Conservation (phyloP, 2,797 vertebrate genomes). For the Gymnothorax javanicus region DNA sequence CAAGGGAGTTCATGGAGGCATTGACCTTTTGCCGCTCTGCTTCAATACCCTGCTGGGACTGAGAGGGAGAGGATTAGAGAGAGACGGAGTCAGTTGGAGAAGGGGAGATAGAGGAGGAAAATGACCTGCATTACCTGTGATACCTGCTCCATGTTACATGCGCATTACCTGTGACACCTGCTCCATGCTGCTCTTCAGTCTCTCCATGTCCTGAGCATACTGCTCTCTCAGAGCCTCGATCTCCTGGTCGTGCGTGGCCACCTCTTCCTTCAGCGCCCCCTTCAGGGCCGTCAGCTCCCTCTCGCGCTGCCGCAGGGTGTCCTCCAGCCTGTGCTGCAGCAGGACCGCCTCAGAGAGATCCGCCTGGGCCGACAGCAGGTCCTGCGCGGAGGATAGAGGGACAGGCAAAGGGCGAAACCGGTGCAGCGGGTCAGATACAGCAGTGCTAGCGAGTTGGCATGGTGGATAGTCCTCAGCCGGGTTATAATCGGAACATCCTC, state of each 20-base stretch:
- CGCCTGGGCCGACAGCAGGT: constrained; percentile 76
- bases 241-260: constrained; percentile 85
- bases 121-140: not conserved
- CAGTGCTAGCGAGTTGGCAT: no score
- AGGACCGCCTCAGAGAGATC: constrained; percentile 78
- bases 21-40: constrained; percentile 85
- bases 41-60: constrained; percentile 87
- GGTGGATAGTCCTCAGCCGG: no score
- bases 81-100: not conserved
- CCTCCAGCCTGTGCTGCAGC: constrained; percentile 78
- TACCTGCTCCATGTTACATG: not conserved
- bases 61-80: not conserved
- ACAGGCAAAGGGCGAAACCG: not conserved
- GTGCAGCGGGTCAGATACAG: not conserved
- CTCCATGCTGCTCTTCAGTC: constrained; percentile 83
- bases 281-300: constrained; percentile 89
- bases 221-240: constrained; percentile 84
- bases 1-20: constrained; percentile 74
- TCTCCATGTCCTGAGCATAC: constrained; percentile 81
- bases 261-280: constrained; percentile 91
- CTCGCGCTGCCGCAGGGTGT: constrained; percentile 81
- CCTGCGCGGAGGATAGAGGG: constrained; percentile 61
- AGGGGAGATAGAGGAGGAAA: not conserved
- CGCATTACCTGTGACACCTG: constrained; percentile 75
- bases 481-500: no score